These are phyloP conservation scores for Coregonus sp. DNA, from an alignment of 2,797 vertebrate species.

Conservation along the genomic window DNA sequence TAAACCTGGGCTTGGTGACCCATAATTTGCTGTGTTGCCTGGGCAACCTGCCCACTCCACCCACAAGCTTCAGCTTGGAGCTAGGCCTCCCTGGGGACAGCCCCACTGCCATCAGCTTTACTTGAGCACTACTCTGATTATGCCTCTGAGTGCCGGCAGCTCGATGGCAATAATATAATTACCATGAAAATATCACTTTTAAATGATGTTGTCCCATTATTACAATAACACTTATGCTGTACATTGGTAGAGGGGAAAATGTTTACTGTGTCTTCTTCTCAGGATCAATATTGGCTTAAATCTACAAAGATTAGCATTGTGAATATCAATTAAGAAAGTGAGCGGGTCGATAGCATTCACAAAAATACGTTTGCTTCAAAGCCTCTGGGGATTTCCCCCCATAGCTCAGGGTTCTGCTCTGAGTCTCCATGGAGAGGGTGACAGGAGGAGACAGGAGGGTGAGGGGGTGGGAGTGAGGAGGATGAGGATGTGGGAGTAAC, in stretches of 20 bases:
- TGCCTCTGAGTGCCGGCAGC: slow-evolving; percentile 70
- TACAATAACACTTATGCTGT: slow-evolving; percentile 91
- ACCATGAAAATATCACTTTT: slow-evolving; percentile 86
- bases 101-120: slow-evolving; percentile 57
- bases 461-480: slow-evolving; percentile 48
- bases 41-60: slow-evolving; percentile 62
- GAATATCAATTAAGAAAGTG: slow-evolving; percentile 89
- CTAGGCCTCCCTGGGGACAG: slow-evolving; percentile 47
- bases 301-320: slow-evolving; percentile 95
- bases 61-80: slow-evolving; percentile 36
- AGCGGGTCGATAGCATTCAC: slow-evolving; percentile 88
- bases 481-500: slow-evolving; percentile 13
- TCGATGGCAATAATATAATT: slow-evolving; percentile 90
- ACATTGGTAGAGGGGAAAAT: slow-evolving; percentile 72
- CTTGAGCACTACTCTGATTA: slow-evolving; percentile 73
- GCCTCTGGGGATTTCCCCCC: slow-evolving; percentile 4
- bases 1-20: slow-evolving; percentile 51
- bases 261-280: slow-evolving; percentile 87
- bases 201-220: slow-evolving; percentile 91
- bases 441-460: too few relatives aligned
- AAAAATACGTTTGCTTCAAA: slow-evolving; percentile 86
- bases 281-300: slow-evolving; percentile 88
- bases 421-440: too few relatives aligned
- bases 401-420: too few relatives aligned
- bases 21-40: slow-evolving; percentile 46